phyloP scores from a whole-genome alignment of 2,888 invertebrate genomes.

The Hyles lineata region DNA sequence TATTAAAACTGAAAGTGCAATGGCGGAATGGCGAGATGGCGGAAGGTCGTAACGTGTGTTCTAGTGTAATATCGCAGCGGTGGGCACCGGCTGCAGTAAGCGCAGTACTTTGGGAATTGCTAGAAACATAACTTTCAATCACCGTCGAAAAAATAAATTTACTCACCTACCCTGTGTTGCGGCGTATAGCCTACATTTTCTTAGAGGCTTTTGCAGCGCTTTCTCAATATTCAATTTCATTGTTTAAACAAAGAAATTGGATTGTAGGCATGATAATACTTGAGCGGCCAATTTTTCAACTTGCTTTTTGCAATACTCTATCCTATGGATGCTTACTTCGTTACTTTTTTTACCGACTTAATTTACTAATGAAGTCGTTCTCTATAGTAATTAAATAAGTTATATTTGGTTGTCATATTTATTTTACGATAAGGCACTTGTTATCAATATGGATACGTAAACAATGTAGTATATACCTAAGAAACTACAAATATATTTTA shows the following conservation, averaged over 20 bases:
- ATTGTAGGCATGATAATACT: conserved; percentile 60
- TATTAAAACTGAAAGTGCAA: conserved; percentile 12
- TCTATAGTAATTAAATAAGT: background rate
- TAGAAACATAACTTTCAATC: conserved; percentile 61
- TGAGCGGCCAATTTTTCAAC: conserved; percentile 51
- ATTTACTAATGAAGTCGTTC: background rate
- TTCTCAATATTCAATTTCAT: conserved; percentile 72
- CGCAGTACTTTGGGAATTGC: conserved; percentile 75
- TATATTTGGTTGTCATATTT: too few relatives aligned
- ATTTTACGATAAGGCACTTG: too few relatives aligned
- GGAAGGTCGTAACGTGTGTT: background rate
- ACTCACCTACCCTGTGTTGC: conserved; percentile 41
- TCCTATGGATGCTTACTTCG: background rate
- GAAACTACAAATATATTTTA: too few relatives aligned
- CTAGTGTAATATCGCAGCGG: background rate
- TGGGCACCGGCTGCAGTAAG: conserved; percentile 60
- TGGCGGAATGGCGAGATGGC: background rate
- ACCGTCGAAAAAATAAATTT: conserved; percentile 71
- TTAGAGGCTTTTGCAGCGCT: conserved; percentile 48
- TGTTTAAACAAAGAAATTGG: conserved; percentile 76
- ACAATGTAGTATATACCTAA: too few relatives aligned
- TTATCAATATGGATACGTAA: too few relatives aligned
- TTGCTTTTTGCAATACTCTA: conserved; percentile 39
- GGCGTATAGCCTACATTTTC: conserved; percentile 41
- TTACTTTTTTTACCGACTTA: background rate